Evolutionary conservation across 2,888 invertebrate genomes (phyloP).

Genomic region (Acronicta alni): DNA sequence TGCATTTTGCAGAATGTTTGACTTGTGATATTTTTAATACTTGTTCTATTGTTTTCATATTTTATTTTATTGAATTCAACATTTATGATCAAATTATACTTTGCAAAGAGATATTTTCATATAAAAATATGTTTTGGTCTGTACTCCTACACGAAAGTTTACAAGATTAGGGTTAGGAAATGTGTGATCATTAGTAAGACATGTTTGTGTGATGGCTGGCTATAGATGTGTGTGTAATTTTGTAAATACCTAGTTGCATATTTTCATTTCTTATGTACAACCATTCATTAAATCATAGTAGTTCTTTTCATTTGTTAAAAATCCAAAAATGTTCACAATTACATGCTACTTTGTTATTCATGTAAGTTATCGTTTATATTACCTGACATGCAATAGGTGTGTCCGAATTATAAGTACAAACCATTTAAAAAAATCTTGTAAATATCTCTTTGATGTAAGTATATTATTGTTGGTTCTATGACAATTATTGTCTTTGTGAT

Average conservation of each 20-base stretch:
- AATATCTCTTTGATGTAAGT: conserved; percentile 61
- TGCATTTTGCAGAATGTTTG: conserved; percentile 46
- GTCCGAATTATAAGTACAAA: conserved; percentile 13
- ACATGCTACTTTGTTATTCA: conserved; percentile 7
- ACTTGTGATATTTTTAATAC: conserved; percentile 55
- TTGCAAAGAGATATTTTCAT: conserved; percentile 63
- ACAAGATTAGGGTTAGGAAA: conserved; percentile 20
- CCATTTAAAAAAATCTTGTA: conserved; percentile 39
- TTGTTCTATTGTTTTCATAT: conserved; percentile 53
- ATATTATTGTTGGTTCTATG: conserved; percentile 39
- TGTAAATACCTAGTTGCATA: conserved; percentile 30
- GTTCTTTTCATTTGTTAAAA: conserved; percentile 3
- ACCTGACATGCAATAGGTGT: conserved; percentile 11
- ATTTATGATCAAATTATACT: conserved; percentile 40
- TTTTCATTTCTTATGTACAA: conserved; percentile 17
- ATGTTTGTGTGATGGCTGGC: conserved; percentile 14
- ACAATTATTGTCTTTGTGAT: conserved; percentile 45
- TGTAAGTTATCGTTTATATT: conserved; percentile 16
- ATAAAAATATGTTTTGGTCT: conserved; percentile 23
- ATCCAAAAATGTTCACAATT: not conserved
- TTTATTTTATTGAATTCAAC: conserved; percentile 52
- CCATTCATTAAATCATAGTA: conserved; percentile 2
- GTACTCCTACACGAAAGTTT: conserved; percentile 18
- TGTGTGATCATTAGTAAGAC: conserved; percentile 22
- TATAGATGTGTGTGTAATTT: conserved; percentile 23